Evolutionary conservation across 2,113 vertebrate species (phyloP), one percentile per base, ranked within the genome.

Genomic region (Arizona elegans): DNA sequence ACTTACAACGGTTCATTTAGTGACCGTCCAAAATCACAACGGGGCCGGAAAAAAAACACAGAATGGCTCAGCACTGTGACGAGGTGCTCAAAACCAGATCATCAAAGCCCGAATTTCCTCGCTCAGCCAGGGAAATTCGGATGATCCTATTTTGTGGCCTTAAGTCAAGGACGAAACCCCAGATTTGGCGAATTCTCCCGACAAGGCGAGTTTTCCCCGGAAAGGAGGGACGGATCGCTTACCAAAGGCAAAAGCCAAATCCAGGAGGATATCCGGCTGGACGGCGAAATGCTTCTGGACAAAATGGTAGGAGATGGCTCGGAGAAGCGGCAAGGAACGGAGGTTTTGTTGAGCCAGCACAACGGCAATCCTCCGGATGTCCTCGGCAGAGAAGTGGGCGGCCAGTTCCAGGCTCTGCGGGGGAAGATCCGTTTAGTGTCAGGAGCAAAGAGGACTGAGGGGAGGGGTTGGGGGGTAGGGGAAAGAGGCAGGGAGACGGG

Each of bases 291-390:
- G 98, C 94, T 98, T 98, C 97, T 99, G 98, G 8, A 98, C 93
- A 21, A 99, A 96, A 94, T 99, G 98, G 96, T 99, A 99, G 23
- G 99, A 99, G 88, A 99, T 13, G 26, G 98, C 98, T 52, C 98
- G 97, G 81, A 99, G 97, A 92, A 99, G 96, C 0, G 99, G 97
- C 56, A 99, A 96, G 0, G 98, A 97, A 55, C 99, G 98, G 0
- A 98, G 97, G 89, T 96, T 97, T 95, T 98, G 98, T 88, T 96
- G 86, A 0, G 98, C 98, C 91, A 99, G 89, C 0, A 98, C 96
- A 56, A 98, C 0, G 0, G 94, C 96, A 89, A 99, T 95, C 89
- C 88, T 98, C 38, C 98, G 96, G 86, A 98, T 98, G 9, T 99
- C 99, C 0, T 98, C 98, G 0, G 98, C 96, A n/a, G 94, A 95